Base-by-base conservation (phyloP, 2,888 invertebrate species). In the Meliscaeva auricollis region DNA sequence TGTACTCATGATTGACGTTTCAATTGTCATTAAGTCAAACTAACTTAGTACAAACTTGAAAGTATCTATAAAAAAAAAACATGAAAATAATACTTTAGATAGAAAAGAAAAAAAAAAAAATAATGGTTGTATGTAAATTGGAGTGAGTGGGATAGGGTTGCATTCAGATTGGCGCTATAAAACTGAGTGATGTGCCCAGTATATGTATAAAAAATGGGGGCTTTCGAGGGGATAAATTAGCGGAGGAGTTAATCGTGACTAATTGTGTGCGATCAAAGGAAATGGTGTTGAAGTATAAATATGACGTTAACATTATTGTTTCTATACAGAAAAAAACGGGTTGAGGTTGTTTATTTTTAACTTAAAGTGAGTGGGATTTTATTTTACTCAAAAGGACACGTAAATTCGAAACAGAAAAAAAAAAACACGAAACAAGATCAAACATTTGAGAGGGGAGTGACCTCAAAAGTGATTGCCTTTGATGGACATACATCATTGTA, bases 1-100 rank as follows among this genome's bases (percentile, higher is more conserved):
- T 79, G 72, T 73, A 41, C 15, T 68, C 22, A 62, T 76, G 81
- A 85, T 81, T 77, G 85, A 85, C 85, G 76, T 64, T 69, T 77
- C 81, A 76, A 75, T 80, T 85, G 76, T 76, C 76, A 77, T 76
- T 76, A 69, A 76, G 58, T 58, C 60, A 66, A 68, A 68, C 80
- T 76, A 54, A 68, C 80, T 80, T 69, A 77, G 76, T 52, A 35
- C 11, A 15, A 73, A 81, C 72, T 85, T 54, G 7, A 64, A 64
- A 62, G 30, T 46, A 46, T 46, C 13, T 15, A 22, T n/a, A n/a
- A n/a, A n/a, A n/a, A n/a, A n/a, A n/a, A n/a, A n/a, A 58, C 20
- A 44, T 62, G n/a, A 15, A 35, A 72, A 66, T 32, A 32, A 48
- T 30, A 48, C 20, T 52, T 35, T n/a, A 48, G 48, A 20, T 44